These are phyloP conservation scores for Acholoe squamosa DNA, from an alignment of 2,888 invertebrate genomes.

Conservation along the genomic window DNA sequence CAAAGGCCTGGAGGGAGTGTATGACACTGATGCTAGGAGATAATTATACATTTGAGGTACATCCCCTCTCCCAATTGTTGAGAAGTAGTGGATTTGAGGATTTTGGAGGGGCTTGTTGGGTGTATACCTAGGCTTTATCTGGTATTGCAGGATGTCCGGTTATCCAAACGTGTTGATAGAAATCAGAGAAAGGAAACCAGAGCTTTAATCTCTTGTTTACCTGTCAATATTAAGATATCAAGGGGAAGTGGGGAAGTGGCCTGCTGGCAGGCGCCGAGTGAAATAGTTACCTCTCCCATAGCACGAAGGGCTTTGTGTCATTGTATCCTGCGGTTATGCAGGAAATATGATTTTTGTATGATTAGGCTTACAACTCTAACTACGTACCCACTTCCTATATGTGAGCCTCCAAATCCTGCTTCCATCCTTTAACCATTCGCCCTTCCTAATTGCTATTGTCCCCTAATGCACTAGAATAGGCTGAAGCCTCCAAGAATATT, in stretches of 20 bases:
- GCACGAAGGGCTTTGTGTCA: neutral
- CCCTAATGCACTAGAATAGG: neutral
- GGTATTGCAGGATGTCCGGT: slow-evolving; percentile 51
- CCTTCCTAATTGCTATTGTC: neutral
- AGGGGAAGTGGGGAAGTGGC: neutral
- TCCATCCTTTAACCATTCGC: too few species aligned
- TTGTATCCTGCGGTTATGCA: neutral
- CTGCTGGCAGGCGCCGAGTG: neutral
- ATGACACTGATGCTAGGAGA: too few species aligned
- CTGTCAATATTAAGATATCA: slow-evolving; percentile 29
- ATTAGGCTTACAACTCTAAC: neutral
- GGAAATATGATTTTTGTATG: neutral
- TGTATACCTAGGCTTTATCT: slow-evolving; percentile 1
- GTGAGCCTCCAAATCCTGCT: too few species aligned
- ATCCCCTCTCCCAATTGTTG: too few species aligned
- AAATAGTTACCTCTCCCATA: neutral
- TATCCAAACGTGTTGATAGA: slow-evolving; percentile 23
- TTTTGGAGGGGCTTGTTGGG: neutral
- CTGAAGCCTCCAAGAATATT: too few species aligned
- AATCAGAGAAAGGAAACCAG: slow-evolving; percentile 32
- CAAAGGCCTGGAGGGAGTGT: too few species aligned
- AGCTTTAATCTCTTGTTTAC: slow-evolving; percentile 45
- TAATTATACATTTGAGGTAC: too few species aligned
- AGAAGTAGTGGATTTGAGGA: too few species aligned
- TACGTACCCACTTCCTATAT: slow-evolving; percentile 15